A percentile compares a stretch with the other conserved stretches of the same genome.
Evolutionary conservation across 2,888 invertebrate genomes (phyloP).

Genomic region (Chamaedrilus cognettii): DNA sequence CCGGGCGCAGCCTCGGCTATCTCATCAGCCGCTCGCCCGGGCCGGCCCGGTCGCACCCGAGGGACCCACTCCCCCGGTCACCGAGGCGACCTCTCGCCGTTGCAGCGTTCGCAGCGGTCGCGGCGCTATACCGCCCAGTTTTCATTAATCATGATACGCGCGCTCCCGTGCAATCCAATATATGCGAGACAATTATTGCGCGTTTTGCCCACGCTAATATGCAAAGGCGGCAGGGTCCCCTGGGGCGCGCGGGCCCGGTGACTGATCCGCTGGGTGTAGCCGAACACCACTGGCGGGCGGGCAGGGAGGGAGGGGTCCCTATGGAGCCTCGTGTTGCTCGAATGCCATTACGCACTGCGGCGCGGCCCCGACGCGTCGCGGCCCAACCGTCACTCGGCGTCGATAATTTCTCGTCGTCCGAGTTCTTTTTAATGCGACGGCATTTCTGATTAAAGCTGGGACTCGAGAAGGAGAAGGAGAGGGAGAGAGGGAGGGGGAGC

Average conservation of each 20-base stretch:
- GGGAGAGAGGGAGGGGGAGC: not conserved
- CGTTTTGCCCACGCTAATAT: not conserved
- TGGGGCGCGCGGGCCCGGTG: no score
- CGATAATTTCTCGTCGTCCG: conserved; percentile 1
- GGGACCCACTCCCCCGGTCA: not conserved
- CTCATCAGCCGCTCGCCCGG: not conserved
- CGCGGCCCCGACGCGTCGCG: no score
- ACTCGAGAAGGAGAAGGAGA: not conserved
- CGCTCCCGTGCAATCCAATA: not conserved
- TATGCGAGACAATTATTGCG: conserved; percentile 6
- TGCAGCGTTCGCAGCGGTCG: no score
- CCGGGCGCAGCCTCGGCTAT: no score
- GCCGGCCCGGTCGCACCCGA: not conserved
- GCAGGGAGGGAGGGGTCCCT: not conserved
- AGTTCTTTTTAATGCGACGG: not conserved
- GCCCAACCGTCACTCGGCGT: no score
- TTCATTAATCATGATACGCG: conserved; percentile 7
- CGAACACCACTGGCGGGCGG: not conserved
- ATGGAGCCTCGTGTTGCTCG: not conserved
- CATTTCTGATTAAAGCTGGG: not conserved
- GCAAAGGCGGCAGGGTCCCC: not conserved
- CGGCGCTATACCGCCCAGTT: no score
- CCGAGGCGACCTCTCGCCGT: no score
- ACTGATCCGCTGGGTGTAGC: no score
- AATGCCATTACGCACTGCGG: not conserved